Percentiles rank a stretch among this genome's conserved stretches.
phyloP scores from a whole-genome alignment of 2,113 vertebrate species.

The Cyrtonyx montezumae region DNA sequence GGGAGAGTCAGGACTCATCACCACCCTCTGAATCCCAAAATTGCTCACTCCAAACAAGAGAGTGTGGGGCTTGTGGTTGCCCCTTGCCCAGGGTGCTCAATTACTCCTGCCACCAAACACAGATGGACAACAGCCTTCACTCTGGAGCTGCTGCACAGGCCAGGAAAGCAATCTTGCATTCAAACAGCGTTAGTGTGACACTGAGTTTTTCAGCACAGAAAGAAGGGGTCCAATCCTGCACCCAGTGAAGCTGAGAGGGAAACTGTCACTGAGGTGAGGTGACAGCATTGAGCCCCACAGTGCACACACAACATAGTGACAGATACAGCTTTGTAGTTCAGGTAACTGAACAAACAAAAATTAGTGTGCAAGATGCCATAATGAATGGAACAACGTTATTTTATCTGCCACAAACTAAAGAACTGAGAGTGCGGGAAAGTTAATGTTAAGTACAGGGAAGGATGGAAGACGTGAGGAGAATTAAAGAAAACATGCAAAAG shows the following conservation, averaged over 20 bases:
- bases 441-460: conserved; percentile 65
- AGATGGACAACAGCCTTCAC: not conserved
- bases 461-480: conserved; percentile 64
- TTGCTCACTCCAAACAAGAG: not conserved
- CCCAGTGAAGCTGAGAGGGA: conserved; percentile 11
- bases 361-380: conserved; percentile 72
- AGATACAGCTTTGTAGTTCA: conserved; percentile 63
- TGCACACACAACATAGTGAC: not conserved
- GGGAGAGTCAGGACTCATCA: not conserved
- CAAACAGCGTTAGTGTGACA: conserved; percentile 49
- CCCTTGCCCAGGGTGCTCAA: not conserved
- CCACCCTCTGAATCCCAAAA: not conserved
- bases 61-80: not conserved
- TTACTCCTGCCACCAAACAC: not conserved
- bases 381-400: conserved; percentile 49
- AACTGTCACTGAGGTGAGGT: conserved; percentile 14
- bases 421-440: conserved; percentile 31
- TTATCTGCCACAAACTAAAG: conserved; percentile 15
- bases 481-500: conserved; percentile 81
- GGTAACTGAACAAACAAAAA: conserved; percentile 43
- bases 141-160: not conserved
- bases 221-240: not conserved
- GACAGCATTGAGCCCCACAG: not conserved
- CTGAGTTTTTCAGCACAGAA: not conserved
- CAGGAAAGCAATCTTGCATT: conserved; percentile 28